Evolutionary conservation across 2,797 vertebrate species (phyloP).

Genomic region (Champsocephalus gunnari): DNA sequence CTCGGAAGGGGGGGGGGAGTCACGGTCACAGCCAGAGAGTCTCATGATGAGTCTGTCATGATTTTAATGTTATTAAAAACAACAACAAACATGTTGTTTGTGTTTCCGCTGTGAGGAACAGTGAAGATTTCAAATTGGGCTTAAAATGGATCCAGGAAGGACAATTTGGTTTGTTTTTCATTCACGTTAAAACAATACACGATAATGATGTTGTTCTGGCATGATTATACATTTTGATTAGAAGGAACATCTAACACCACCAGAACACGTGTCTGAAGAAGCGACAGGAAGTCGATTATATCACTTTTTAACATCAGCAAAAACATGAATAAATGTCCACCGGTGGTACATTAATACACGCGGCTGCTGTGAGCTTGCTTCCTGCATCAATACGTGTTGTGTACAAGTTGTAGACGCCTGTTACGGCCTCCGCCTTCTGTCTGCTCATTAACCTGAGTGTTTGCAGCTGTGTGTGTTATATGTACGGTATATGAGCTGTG

Average conservation of each 20-base stretch:
- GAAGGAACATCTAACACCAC: background rate
- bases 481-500: too few species aligned
- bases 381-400: background rate
- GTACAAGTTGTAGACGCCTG: background rate
- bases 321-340: background rate
- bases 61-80: background rate
- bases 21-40: too few species aligned
- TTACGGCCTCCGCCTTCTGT: too few species aligned
- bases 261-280: background rate
- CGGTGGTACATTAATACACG: background rate
- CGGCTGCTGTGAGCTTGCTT: background rate
- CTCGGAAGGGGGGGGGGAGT: background rate
- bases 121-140: background rate
- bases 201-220: background rate
- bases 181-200: background rate
- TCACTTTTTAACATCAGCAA: background rate
- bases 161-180: background rate
- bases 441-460: too few species aligned
- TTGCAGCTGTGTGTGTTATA: too few species aligned
- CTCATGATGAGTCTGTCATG: background rate
- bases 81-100: background rate
- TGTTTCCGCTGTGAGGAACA: conserved; percentile 1
- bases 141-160: background rate
- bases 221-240: background rate
- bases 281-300: background rate